Evolutionary conservation across 2,797 vertebrate species (phyloP), one percentile per base, ranked within the genome.

Genomic region (Melanotaenia trifasciata): DNA sequence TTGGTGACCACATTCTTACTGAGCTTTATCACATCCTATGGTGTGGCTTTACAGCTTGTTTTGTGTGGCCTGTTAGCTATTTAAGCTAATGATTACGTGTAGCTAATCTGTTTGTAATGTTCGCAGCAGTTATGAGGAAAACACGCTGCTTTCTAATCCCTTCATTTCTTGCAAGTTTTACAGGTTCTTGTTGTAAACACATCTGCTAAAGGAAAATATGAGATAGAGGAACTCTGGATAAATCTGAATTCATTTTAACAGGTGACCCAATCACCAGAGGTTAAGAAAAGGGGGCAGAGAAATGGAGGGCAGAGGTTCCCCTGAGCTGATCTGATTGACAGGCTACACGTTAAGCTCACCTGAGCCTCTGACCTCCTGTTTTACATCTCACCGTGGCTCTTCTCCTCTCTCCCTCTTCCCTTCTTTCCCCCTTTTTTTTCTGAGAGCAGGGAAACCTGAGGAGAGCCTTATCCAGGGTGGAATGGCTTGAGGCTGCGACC

Each of bases 401-500:
- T 66, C 69, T 75, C 64, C 73, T 64, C 47, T 69, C 66, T 70
- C 77, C 45, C 12, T 38, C 71, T 22, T 58, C 28, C 28, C 28
- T 30, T 30, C 28, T 69, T 67, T 70, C 77, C 50, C 12, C 35
- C 71, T 22, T 58, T 18, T 83, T 80, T 83, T 40, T 75, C 74
- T 64, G 80, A 87, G 83, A 82, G 68, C 50, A 3, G 51, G 76
- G 94, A 93, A 94, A 95, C 91, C 81, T 63, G 93, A 95, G 89
- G 82, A 93, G 89, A 89, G 80, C 72, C 82, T 83, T 81, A 89
- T 90, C 89, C 87, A 70, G 86, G 84, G 76, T 90, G 90, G 90
- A 93, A 93, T 92, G 87, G 93, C 93, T 93, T 78, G 79, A 80
- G 94, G 93, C 92, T 76, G 80, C 75, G 88, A 92, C 91, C 47